phyloP scores from a whole-genome alignment of 2,113 vertebrate genomes.

The Penelope pileata region DNA sequence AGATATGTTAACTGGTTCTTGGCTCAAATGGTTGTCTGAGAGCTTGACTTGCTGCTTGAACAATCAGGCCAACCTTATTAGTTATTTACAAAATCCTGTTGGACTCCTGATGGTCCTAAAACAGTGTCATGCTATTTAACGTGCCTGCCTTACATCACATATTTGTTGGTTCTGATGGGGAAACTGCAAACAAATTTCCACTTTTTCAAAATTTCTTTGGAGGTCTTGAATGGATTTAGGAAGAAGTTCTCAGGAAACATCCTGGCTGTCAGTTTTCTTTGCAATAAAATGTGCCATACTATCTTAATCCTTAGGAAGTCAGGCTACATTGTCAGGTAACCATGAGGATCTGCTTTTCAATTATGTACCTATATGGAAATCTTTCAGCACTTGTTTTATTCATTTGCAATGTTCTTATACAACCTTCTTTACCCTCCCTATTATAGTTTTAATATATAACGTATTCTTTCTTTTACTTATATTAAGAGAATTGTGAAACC shows the following conservation, averaged over 20 bases:
- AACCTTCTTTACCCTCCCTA: neutral
- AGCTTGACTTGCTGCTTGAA: neutral
- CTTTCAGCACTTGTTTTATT: neutral
- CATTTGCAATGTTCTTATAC: neutral
- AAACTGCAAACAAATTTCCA: neutral
- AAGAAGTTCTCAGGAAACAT: neutral
- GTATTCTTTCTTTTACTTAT: neutral
- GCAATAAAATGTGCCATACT: neutral
- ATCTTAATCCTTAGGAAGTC: neutral
- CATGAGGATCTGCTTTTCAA: neutral
- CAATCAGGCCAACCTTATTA: neutral
- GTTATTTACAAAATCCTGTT: neutral
- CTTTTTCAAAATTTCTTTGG: neutral
- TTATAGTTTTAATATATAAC: neutral
- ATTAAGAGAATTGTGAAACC: neutral
- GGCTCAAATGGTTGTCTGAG: neutral
- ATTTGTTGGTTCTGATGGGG: neutral
- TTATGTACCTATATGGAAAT: neutral
- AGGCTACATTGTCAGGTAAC: neutral
- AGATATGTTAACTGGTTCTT: neutral
- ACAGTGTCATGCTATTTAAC: neutral
- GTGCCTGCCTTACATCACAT: neutral
- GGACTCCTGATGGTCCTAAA: neutral
- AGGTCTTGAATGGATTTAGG: neutral
- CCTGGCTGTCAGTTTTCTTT: neutral